Evolutionary conservation across 1,140 invertebrate species (phyloP).

Genomic region (Papilio aristodemus): DNA sequence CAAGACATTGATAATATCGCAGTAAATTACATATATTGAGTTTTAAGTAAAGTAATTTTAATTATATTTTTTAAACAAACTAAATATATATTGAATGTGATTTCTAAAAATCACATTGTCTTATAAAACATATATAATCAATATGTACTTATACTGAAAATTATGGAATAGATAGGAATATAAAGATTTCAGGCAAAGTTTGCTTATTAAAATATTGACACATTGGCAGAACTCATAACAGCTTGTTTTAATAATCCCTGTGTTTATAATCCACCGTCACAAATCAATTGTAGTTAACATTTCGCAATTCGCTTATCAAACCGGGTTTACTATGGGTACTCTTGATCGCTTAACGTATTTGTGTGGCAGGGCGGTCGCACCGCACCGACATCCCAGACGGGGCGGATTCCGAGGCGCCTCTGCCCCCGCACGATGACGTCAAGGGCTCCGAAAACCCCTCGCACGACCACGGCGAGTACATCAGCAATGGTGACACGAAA

Average conservation of each 20-base stretch:
- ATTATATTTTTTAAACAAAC: no score
- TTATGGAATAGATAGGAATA: not conserved
- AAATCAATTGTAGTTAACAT: constrained; percentile 23
- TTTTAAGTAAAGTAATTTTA: no score
- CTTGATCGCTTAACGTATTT: constrained; percentile 73
- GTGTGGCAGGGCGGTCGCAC: constrained; percentile 81
- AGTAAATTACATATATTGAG: no score
- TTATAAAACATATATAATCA: no score
- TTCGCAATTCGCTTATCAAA: not conserved
- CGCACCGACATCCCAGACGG: constrained; percentile 81
- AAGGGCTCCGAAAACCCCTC: constrained; percentile 81
- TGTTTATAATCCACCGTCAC: not conserved
- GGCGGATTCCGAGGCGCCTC: constrained; percentile 75
- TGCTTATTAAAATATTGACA: not conserved
- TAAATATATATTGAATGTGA: no score
- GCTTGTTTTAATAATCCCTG: constrained; percentile 1
- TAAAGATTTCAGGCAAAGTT: not conserved
- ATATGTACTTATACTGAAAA: no score
- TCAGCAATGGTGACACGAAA: constrained; percentile 81
- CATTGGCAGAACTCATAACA: not conserved
- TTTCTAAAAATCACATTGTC: no score
- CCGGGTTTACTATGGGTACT: constrained; percentile 33
- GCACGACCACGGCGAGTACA: constrained; percentile 81
- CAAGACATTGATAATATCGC: no score
- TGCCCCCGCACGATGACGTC: constrained; percentile 76